Evolutionary conservation across 2,113 vertebrate species (phyloP).

Genomic region (Bubalus kerabau): DNA sequence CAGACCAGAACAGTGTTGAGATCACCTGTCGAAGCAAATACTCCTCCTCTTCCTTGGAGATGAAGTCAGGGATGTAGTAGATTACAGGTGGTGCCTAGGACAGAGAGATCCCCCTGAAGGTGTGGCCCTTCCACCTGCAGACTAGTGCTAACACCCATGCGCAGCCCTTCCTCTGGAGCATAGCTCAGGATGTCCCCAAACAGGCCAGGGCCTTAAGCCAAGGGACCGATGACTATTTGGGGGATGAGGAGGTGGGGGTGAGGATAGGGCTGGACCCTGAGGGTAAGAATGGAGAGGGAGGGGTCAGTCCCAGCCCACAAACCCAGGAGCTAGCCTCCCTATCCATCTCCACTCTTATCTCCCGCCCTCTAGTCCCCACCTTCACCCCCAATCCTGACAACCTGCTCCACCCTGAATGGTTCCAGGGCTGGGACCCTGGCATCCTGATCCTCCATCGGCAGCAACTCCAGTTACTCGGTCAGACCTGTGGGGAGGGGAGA

Average conservation of each 20-base stretch:
- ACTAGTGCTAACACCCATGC: background rate
- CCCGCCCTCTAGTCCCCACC: background rate
- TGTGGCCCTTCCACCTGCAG: background rate
- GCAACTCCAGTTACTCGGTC: conserved; percentile 72
- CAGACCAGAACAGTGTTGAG: background rate
- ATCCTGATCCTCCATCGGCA: conserved; percentile 54
- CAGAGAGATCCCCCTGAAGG: conserved; percentile 7
- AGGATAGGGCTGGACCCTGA: background rate
- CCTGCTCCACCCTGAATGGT: conserved; percentile 69
- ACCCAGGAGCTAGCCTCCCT: background rate
- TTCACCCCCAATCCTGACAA: conserved; percentile 47
- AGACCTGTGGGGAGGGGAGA: conserved; percentile 79
- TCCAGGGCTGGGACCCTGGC: conserved; percentile 62
- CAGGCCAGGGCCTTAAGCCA: background rate
- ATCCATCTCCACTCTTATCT: background rate
- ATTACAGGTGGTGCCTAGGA: conserved; percentile 82
- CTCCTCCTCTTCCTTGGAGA: conserved; percentile 86
- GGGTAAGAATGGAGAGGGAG: background rate
- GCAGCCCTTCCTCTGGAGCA: background rate
- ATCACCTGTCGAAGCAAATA: conserved; percentile 85
- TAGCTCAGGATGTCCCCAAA: background rate
- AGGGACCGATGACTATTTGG: background rate
- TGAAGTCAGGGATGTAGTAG: conserved; percentile 90
- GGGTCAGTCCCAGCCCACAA: background rate
- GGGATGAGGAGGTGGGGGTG: background rate